These are phyloP conservation scores for Pluvialis apricaria DNA, from an alignment of 2,113 vertebrate genomes.

Conservation along the genomic window DNA sequence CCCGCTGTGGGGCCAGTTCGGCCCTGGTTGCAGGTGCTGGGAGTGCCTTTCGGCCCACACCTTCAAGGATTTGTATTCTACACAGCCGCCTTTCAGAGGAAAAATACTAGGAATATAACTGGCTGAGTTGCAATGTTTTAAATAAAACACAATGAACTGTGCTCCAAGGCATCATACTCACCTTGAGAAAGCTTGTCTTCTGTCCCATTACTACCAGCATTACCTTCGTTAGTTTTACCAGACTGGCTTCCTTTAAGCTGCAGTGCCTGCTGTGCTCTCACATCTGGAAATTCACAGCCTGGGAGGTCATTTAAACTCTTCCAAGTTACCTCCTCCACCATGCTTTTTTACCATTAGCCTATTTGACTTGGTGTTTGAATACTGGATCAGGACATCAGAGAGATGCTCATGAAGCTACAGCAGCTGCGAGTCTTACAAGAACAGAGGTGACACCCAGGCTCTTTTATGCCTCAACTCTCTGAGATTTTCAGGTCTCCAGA, in stretches of 20 bases:
- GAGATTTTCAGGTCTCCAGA: background rate
- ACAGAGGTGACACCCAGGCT: background rate
- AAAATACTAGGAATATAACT: background rate
- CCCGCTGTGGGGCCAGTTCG: background rate
- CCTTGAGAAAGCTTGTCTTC: background rate
- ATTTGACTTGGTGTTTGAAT: background rate
- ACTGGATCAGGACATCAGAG: background rate
- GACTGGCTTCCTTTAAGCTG: background rate
- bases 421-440: background rate
- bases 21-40: background rate
- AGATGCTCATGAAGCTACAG: background rate
- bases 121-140: background rate
- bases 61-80: background rate
- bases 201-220: background rate
- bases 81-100: background rate
- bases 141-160: background rate
- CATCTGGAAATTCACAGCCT: background rate
- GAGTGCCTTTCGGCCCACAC: accelerated
- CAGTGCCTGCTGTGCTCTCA: background rate
- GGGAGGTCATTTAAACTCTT: background rate
- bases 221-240: background rate
- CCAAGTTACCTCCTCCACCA: background rate
- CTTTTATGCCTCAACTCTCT: background rate
- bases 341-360: background rate
- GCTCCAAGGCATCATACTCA: background rate